Conservation (phyloP, 2,888 invertebrate species). For the Oligia fasciuncula region DNA sequence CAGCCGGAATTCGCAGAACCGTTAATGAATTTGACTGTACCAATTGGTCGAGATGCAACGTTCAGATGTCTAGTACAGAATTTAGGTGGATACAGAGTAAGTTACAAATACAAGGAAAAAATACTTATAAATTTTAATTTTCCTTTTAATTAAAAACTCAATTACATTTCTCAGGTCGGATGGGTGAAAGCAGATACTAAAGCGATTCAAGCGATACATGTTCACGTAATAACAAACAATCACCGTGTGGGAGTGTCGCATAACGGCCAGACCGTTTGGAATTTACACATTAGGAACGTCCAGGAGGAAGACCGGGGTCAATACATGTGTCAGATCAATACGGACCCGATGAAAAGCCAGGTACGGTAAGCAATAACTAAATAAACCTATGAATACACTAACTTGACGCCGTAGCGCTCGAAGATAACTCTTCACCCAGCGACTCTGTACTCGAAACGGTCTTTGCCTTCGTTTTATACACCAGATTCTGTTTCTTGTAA, state of each 20-base stretch:
- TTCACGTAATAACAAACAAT: constrained; percentile 97
- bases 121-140: constrained; percentile 19
- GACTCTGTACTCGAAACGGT: constrained; percentile 57
- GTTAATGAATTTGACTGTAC: constrained; percentile 95
- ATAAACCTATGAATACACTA: constrained; percentile 66
- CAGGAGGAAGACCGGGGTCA: constrained; percentile 96
- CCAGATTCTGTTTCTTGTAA: constrained; percentile 61
- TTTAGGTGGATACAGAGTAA: constrained; percentile 96
- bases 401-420: constrained; percentile 78
- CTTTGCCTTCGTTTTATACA: constrained; percentile 8
- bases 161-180: constrained; percentile 92
- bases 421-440: constrained; percentile 68
- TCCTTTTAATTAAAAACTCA: constrained; percentile 33
- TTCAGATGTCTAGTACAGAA: constrained; percentile 96
- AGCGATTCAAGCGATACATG: constrained; percentile 97
- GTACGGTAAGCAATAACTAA: constrained; percentile 84
- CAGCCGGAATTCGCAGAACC: constrained; percentile 96
- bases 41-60: constrained; percentile 96
- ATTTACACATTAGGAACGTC: constrained; percentile 95
- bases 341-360: constrained; percentile 98
- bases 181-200: constrained; percentile 98
- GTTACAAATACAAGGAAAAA: constrained; percentile 66
- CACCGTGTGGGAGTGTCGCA: constrained; percentile 96
- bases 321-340: constrained; percentile 98
- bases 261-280: constrained; percentile 96